Evolutionary conservation across 2,888 invertebrate species (phyloP).

Genomic region (Synergus japonicus): DNA sequence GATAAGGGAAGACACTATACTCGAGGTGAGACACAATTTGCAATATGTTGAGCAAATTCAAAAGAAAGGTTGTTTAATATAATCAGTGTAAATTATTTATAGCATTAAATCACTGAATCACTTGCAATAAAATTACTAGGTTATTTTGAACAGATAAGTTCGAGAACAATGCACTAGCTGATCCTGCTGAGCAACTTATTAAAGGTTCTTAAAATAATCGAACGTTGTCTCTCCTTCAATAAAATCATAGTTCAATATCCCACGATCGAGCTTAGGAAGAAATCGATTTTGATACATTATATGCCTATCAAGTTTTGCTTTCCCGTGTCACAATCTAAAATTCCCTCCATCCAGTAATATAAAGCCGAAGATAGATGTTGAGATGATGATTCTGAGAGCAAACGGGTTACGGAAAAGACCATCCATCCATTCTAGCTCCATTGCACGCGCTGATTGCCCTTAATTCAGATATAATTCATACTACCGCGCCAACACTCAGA

Average conservation of each 20-base stretch:
- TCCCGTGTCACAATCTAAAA: slow-evolving; percentile 47
- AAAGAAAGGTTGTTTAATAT: neutral
- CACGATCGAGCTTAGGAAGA: slow-evolving; percentile 48
- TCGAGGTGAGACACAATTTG: slow-evolving; percentile 63
- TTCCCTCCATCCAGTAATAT: neutral
- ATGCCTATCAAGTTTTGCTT: slow-evolving; percentile 37
- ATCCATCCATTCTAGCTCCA: neutral
- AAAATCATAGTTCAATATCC: slow-evolving; percentile 54
- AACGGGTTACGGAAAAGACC: neutral
- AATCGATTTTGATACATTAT: slow-evolving; percentile 45
- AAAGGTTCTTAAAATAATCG: slow-evolving; percentile 25
- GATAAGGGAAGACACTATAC: slow-evolving; percentile 61
- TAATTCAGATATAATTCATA: slow-evolving; percentile 69
- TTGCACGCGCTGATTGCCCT: slow-evolving; percentile 62
- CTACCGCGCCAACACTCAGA: slow-evolving; percentile 40
- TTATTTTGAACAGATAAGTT: slow-evolving; percentile 24
- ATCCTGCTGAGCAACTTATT: slow-evolving; percentile 15
- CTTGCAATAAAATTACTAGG: neutral
- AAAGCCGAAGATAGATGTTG: neutral
- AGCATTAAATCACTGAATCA: neutral
- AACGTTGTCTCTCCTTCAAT: slow-evolving; percentile 32
- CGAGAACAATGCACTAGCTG: slow-evolving; percentile 14
- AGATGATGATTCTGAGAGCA: neutral
- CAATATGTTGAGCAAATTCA: neutral
- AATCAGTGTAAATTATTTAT: neutral